phyloP scores from a whole-genome alignment of 1,140 invertebrate genomes.

The Lordiphosa stackelbergi region DNA sequence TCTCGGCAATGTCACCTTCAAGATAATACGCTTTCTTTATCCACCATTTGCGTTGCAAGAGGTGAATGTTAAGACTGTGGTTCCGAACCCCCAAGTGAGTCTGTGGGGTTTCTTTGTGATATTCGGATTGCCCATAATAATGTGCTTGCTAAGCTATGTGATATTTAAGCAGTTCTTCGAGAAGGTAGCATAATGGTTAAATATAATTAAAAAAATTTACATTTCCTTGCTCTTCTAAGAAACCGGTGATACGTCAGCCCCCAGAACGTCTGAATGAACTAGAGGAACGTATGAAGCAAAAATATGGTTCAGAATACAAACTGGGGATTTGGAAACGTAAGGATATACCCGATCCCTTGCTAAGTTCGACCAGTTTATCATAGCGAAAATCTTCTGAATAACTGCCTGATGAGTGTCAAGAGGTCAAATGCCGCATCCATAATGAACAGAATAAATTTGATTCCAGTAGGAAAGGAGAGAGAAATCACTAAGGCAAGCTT shows the following conservation, averaged over 20 bases:
- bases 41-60: constrained; percentile 12
- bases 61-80: constrained; percentile 8
- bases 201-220: no score
- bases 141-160: not conserved
- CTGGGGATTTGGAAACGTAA: constrained; percentile 8
- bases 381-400: no score
- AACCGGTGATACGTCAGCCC: no score
- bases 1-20: constrained; percentile 20
- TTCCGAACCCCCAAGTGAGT: constrained; percentile 9
- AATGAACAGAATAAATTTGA: no score
- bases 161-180: not conserved
- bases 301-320: constrained; percentile 18
- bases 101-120: not conserved
- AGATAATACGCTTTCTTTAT: constrained; percentile 24
- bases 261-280: not conserved
- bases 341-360: constrained; percentile 2
- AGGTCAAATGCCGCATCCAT: no score
- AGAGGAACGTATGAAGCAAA: not conserved
- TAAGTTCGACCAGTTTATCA: not conserved
- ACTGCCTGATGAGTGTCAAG: no score
- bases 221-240: not conserved
- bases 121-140: not conserved
- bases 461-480: no score
- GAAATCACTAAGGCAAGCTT: no score
- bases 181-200: not conserved